These are phyloP conservation scores for Gymnosoma rotundatum DNA, from an alignment of 2,888 invertebrate species.

Conservation along the genomic window DNA sequence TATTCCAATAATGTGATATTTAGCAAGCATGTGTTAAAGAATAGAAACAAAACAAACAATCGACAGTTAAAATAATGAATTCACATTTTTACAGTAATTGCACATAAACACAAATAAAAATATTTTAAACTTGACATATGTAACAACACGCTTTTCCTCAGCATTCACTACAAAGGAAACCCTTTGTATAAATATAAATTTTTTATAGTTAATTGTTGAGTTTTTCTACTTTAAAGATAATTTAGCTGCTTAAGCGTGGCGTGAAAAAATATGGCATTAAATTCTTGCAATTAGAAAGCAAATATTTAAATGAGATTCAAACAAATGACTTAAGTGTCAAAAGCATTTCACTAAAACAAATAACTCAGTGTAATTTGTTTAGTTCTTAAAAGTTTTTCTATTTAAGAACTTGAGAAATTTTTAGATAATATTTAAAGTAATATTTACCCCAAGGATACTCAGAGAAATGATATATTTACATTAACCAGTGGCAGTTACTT, in stretches of 20 bases:
- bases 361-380: constrained; percentile 31
- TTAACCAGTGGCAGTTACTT: background rate
- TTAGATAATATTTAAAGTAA: background rate
- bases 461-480: constrained; percentile 4
- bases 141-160: background rate
- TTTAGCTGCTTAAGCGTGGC: constrained; percentile 8
- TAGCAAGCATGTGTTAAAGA: constrained; percentile 41
- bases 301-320: constrained; percentile 56
- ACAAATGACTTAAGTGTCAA: constrained; percentile 52
- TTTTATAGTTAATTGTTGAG: constrained; percentile 5
- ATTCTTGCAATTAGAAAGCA: constrained; percentile 49
- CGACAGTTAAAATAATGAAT: no score
- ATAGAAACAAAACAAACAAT: constrained; percentile 56
- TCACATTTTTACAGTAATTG: no score
- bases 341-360: background rate
- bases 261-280: background rate
- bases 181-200: background rate
- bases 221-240: background rate
- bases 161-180: background rate
- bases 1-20: constrained; percentile 7
- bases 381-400: background rate
- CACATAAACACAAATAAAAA: no score
- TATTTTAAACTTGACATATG: background rate
- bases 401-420: no score
- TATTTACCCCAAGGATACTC: constrained; percentile 3